A percentile compares a stretch with the other conserved stretches of the same genome.
Evolutionary conservation across 2,113 vertebrate genomes (phyloP).

Genomic region (Nipponia nippon): DNA sequence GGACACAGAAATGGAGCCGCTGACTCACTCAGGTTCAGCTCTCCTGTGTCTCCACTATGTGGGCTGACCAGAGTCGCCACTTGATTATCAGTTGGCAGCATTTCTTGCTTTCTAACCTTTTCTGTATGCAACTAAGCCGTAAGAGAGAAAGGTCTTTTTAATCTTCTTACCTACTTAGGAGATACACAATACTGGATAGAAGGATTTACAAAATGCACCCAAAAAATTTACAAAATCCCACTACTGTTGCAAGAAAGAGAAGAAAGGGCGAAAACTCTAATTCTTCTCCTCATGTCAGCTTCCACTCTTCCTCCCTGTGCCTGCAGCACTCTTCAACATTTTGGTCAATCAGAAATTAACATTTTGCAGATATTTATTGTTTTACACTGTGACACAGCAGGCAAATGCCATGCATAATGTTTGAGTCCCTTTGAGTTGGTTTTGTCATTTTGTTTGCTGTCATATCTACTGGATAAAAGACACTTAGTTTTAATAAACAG

Average conservation of each 20-base stretch:
- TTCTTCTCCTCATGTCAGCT: not conserved
- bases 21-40: not conserved
- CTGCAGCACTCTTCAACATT: not conserved
- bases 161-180: not conserved
- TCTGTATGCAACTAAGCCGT: not conserved
- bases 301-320: not conserved
- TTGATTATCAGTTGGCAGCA: not conserved
- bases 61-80: not conserved
- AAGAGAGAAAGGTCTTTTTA: not conserved
- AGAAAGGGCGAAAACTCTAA: not conserved
- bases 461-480: not conserved
- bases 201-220: not conserved
- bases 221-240: not conserved
- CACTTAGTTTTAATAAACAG: not conserved
- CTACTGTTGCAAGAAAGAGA: not conserved
- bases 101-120: not conserved
- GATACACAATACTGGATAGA: not conserved
- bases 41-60: not conserved
- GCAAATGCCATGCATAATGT: accelerated
- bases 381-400: not conserved
- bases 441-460: not conserved
- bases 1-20: not conserved
- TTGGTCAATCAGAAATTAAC: not conserved
- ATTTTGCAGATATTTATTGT: not conserved
- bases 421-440: not conserved